phyloP scores from a whole-genome alignment of 2,113 vertebrate genomes.

The Bubo bubo region DNA sequence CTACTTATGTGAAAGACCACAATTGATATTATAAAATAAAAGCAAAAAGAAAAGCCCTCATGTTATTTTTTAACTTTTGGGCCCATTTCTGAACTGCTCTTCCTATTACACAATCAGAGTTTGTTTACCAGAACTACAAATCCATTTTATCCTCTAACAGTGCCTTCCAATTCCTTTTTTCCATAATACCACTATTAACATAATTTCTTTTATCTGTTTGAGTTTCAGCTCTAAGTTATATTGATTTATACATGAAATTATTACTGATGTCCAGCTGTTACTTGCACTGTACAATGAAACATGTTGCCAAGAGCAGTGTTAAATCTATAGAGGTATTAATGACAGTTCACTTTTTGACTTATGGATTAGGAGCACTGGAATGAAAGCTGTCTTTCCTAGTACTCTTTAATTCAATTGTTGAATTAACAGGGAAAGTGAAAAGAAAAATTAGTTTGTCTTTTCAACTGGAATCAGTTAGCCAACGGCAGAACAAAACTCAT shows the following conservation, averaged over 20 bases:
- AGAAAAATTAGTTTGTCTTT: neutral
- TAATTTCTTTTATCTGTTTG: neutral
- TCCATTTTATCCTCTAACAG: neutral
- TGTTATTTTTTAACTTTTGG: neutral
- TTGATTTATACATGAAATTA: neutral
- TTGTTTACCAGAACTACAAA: neutral
- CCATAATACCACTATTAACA: neutral
- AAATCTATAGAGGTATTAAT: neutral
- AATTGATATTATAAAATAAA: neutral
- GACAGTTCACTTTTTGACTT: neutral
- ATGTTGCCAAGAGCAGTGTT: neutral
- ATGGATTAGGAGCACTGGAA: neutral
- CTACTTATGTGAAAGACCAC: neutral
- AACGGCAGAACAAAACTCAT: neutral
- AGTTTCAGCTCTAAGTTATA: neutral
- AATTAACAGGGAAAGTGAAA: neutral
- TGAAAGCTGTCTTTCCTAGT: neutral
- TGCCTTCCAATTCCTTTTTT: neutral
- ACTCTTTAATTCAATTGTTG: constrained; percentile 7
- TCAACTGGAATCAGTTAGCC: neutral
- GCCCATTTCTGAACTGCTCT: neutral
- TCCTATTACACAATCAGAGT: neutral
- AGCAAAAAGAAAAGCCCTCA: neutral
- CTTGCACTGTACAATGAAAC: neutral
- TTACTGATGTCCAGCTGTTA: neutral